These are phyloP conservation scores for Exephanes ischioxanthus DNA, from an alignment of 2,888 invertebrate genomes.

Conservation along the genomic window DNA sequence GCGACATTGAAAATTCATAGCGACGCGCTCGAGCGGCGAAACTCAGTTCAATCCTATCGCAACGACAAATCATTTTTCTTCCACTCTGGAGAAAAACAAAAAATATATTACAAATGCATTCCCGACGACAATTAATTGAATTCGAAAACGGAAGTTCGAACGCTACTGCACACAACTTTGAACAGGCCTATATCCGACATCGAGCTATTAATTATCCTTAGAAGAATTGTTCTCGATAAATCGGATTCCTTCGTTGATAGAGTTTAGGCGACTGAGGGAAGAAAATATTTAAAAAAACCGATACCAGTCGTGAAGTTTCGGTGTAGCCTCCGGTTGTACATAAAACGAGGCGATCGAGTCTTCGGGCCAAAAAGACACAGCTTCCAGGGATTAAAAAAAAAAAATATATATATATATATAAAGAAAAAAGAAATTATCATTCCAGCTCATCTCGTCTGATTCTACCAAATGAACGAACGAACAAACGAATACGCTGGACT, in stretches of 20 bases:
- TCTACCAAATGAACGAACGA: background rate
- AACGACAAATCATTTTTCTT: conserved; percentile 40
- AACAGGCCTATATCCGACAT: conserved; percentile 61
- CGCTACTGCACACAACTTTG: conserved; percentile 40
- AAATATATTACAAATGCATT: conserved; percentile 12
- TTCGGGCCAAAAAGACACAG: conserved; percentile 38
- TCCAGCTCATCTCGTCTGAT: background rate
- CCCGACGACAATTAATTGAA: background rate
- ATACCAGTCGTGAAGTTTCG: conserved; percentile 14
- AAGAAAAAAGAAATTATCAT: conserved; percentile 14
- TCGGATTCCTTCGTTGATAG: conserved; percentile 19
- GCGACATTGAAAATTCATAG: background rate
- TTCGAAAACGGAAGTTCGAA: background rate
- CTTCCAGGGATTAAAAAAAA: conserved; percentile 49
- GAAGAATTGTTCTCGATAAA: conserved; percentile 34
- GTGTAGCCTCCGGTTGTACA: conserved; percentile 9
- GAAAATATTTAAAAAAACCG: background rate
- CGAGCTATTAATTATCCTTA: conserved; percentile 46
- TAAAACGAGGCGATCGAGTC: conserved; percentile 35
- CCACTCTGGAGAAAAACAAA: background rate
- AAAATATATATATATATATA: background rate
- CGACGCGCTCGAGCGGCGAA: conserved; percentile 9
- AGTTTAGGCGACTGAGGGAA: background rate
- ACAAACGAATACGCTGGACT: background rate
- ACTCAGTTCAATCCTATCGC: conserved; percentile 15